Evolutionary conservation across 30 jellyfish, hydroid and myxozoan species (phyloP).

Genomic region (Cassiopea xamachana): DNA sequence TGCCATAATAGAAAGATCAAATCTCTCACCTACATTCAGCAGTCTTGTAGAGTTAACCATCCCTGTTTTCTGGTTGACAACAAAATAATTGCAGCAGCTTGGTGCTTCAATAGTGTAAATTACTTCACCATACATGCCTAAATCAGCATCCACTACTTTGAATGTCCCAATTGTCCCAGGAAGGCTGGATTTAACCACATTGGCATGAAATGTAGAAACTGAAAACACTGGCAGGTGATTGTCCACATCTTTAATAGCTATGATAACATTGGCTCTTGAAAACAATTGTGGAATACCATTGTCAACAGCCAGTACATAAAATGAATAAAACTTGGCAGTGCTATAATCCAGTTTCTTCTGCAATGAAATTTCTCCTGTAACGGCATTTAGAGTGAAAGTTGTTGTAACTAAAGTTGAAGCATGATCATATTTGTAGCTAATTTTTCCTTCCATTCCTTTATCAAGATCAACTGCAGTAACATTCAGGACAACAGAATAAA

Average conservation of each 20-base stretch:
- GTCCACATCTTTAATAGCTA: constrained; percentile 51
- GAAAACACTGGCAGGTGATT: constrained; percentile 59
- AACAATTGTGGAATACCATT: constrained; percentile 43
- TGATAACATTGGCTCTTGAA: constrained; percentile 21
- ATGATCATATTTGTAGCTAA: constrained; percentile 18
- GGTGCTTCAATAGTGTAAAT: constrained; percentile 43
- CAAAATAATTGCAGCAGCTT: constrained; percentile 38
- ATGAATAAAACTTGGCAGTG: constrained; percentile 6
- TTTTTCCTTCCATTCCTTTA: constrained; percentile 51
- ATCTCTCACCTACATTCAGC: constrained; percentile 23
- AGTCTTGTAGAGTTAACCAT: constrained; percentile 15
- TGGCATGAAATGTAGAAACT: neutral
- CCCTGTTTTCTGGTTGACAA: constrained; percentile 33
- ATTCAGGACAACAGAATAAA: constrained; percentile 7
- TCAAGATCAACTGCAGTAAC: constrained; percentile 56
- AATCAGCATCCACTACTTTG: constrained; percentile 71
- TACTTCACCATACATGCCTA: constrained; percentile 57
- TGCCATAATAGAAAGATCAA: constrained; percentile 42
- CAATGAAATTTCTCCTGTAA: constrained; percentile 28
- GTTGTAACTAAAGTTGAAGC: constrained; percentile 12
- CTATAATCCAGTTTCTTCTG: constrained; percentile 11
- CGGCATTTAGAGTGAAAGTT: constrained; percentile 2
- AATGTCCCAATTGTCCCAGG: constrained; percentile 41
- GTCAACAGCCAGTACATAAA: constrained; percentile 56
- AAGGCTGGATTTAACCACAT: constrained; percentile 16